phyloP scores from a whole-genome alignment of 2,888 invertebrate species.

The Acleris laterana region DNA sequence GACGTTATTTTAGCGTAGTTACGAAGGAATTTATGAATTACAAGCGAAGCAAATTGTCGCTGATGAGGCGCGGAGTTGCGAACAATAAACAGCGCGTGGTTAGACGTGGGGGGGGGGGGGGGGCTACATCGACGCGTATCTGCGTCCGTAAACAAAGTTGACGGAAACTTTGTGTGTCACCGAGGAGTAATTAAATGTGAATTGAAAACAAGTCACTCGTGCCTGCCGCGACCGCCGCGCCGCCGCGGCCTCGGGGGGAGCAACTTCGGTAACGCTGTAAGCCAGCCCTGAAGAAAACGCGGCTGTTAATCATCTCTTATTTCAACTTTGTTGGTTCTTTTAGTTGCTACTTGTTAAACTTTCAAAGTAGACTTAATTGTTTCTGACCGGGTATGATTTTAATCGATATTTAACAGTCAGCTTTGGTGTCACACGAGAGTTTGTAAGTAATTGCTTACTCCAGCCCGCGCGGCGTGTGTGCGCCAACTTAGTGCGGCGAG shows the following conservation, averaged over 20 bases:
- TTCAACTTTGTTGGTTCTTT: slow-evolving; percentile 35
- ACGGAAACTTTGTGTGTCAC: slow-evolving; percentile 47
- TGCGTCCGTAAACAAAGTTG: slow-evolving; percentile 38
- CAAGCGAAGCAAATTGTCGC: slow-evolving; percentile 13
- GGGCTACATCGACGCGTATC: slow-evolving; percentile 22
- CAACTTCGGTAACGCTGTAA: slow-evolving; percentile 50
- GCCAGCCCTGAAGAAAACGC: slow-evolving; percentile 31
- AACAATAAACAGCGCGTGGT: slow-evolving; percentile 26
- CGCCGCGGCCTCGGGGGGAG: slow-evolving; percentile 38
- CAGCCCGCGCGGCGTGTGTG: too few species aligned
- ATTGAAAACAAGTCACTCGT: slow-evolving; percentile 59
- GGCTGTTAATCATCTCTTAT: slow-evolving; percentile 33
- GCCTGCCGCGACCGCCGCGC: slow-evolving; percentile 31
- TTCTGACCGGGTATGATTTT: background rate
- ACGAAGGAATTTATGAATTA: slow-evolving; percentile 17
- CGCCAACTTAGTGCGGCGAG: too few species aligned
- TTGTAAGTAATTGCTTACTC: too few species aligned
- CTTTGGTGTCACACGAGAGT: too few species aligned
- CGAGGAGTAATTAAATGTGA: slow-evolving; percentile 60
- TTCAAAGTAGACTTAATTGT: slow-evolving; percentile 36
- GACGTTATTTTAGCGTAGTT: slow-evolving; percentile 4
- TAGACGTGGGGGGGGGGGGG: slow-evolving; percentile 15
- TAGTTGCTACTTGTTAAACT: slow-evolving; percentile 17
- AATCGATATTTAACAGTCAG: too few species aligned
- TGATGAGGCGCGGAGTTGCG: slow-evolving; percentile 12